Conservation (phyloP, 1,140 invertebrate species). For the Micrasema longulum region DNA sequence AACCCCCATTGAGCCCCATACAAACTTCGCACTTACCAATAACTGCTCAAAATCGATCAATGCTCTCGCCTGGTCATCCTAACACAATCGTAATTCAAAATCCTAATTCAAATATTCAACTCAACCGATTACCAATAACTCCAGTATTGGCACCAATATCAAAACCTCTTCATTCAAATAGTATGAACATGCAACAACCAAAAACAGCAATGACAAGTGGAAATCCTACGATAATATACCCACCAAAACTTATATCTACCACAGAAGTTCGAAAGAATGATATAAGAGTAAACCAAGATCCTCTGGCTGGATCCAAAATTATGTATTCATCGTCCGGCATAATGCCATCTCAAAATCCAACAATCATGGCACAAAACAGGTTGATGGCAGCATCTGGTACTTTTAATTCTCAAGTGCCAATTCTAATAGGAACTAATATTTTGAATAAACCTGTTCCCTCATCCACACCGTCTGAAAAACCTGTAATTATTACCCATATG, state of each 20-base stretch:
- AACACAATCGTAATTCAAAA: conserved; percentile 65
- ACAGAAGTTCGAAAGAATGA: conserved; percentile 60
- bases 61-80: conserved; percentile 65
- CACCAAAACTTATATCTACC: conserved; percentile 58
- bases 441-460: not conserved
- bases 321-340: conserved; percentile 62
- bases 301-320: conserved; percentile 61
- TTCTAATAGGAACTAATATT: conserved; percentile 41
- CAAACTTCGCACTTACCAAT: conserved; percentile 62
- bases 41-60: conserved; percentile 58
- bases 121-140: conserved; percentile 68
- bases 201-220: conserved; percentile 57
- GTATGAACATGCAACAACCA: conserved; percentile 65
- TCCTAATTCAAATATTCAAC: conserved; percentile 61
- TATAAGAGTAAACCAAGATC: conserved; percentile 56
- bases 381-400: conserved; percentile 63
- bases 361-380: conserved; percentile 64
- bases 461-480: conserved; percentile 24
- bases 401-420: conserved; percentile 55
- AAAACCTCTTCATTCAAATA: conserved; percentile 68
- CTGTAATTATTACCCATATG: conserved; percentile 13
- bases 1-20: conserved; percentile 65
- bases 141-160: conserved; percentile 68
- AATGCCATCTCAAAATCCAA: conserved; percentile 59
- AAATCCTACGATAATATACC: conserved; percentile 57